Base-by-base conservation (phyloP, 2,888 invertebrate species). In the Ferdinandea cuprea region DNA sequence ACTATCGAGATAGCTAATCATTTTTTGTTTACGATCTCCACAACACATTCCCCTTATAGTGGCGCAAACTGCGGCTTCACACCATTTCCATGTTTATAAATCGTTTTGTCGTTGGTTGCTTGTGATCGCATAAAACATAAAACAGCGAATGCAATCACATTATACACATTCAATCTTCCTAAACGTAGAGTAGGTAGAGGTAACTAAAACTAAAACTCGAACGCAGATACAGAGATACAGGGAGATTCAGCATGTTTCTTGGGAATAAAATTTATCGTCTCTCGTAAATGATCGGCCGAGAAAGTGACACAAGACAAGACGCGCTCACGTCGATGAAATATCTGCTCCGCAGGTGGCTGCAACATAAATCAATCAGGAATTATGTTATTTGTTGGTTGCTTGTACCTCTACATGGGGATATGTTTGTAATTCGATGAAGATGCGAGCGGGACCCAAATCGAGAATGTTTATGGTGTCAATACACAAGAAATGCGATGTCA, bases 361-460 rank as follows among this genome's bases (percentile, higher is more conserved):
- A 52, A 37, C 54, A 81, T 81, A 81, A 81, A 81, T 81, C 77
- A 81, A 77, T 81, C 77, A 71, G 44, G 59, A 71, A 81, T 77
- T 77, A 81, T 71, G 37, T 59, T 65, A 37, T 65, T 21, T 15
- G 44, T 13, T 66, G 28, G 19, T 56, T 15, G 66, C 28, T 54
- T 19, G 19, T 5, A 25, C 25, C 25, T 25, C 2, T 25, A 25
- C 5, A 25, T 25, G 5, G 2, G 25, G 2, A 25, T 25, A 25
- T 44, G 19, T 19, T 15, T 63, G 63, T 63, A 32, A 28, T 63
- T 56, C 54, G 50, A 66, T 59, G 32, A 28, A 68, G 46, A 59
- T 40, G 30, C 28, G 13, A 63, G 28, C 54, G 7, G 17, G n/a
- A 1, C 28, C 19, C 58, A 63, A 32, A 71, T 50, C 56, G 25